Percentiles rank a stretch among this genome's conserved stretches.
phyloP scores from a whole-genome alignment of 53 echinoderm and acorn worm genomes.

The Hippasteria phrygiana region DNA sequence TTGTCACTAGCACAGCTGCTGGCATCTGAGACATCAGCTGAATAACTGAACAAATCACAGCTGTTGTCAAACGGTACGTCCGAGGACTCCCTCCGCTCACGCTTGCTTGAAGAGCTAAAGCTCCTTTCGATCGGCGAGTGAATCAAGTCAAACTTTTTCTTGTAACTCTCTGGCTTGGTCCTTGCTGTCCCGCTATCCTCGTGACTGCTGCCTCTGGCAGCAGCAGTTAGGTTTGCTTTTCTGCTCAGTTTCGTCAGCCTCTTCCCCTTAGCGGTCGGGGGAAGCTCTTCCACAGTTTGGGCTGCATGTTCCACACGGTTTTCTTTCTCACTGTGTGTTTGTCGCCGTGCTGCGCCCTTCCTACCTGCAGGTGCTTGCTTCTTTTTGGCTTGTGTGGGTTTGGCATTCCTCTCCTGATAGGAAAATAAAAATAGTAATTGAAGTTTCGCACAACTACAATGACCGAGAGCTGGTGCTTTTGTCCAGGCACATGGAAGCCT shows the following conservation, averaged over 20 bases:
- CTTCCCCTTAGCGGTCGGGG: constrained; percentile 12
- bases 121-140: constrained; percentile 42
- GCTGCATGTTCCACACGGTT: not conserved
- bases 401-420: constrained; percentile 7
- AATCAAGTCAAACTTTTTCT: not conserved
- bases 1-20: constrained; percentile 16
- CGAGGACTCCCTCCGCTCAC: constrained; percentile 4
- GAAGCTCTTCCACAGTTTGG: constrained; percentile 4
- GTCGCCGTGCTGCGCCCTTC: not conserved
- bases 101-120: constrained; percentile 26
- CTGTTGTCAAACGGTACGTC: constrained; percentile 15
- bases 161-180: not conserved
- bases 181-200: not conserved
- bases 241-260: constrained; percentile 9
- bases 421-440: not conserved
- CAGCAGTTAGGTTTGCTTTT: not conserved
- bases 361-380: constrained; percentile 13
- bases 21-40: not conserved
- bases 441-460: not conserved
- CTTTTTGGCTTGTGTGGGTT: not conserved
- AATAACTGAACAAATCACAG: constrained; percentile 27
- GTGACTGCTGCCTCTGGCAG: not conserved
- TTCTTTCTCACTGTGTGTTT: constrained; percentile 14
- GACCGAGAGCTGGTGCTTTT: too few species aligned
- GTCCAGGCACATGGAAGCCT: too few species aligned